Base-by-base conservation (phyloP, 2,888 invertebrate species). In the Pelosia muscerda region DNA sequence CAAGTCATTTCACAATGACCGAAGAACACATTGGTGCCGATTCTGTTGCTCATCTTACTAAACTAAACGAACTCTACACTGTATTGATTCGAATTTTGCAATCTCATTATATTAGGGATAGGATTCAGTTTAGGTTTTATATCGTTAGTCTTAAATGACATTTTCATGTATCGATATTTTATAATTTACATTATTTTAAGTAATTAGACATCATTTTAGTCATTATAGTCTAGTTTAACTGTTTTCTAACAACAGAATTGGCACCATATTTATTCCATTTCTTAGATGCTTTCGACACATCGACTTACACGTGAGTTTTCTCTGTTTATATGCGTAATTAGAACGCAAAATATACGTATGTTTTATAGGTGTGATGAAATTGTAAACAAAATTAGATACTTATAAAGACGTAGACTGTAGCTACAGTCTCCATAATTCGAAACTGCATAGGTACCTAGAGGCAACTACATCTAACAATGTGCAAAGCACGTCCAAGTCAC, bases 1-100 rank as follows among this genome's bases (percentile, higher is more conserved):
- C 73, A 77, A 58, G 65, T 66, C 56, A 66, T 72, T 71, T 69
- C 59, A 70, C 68, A 75, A 77, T 77, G 71, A 73, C 66, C 63
- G 25, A 58, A 68, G 65, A 63, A 56, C 5, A 26, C 8, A 55
- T 25, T 25, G 4, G 42, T 42, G 42, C 42, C 19, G 19, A 42
- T 42, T 42, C 19, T 42, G 42, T 42, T 38, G 15, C 4, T 4
- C 42, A 38, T 42, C 42, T 4, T 4, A 6, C 19, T 42, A 42
- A 42, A 42, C 42, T 19, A 42, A 38, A 15, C 11, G 0, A 13
- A 4, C 6, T 38, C 38, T 38, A 15, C 3, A 38, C 13, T 31
- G 11, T 2, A 15, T 42, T 19, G 19, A 42, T 19, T 19, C 19
- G 6, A 42, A 42, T 42, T 42, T 0, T 19, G 1, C 5, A 42